These are phyloP conservation scores for Drosophila suboccidentalis DNA, from an alignment of 2,888 invertebrate genomes.

Conservation along the genomic window DNA sequence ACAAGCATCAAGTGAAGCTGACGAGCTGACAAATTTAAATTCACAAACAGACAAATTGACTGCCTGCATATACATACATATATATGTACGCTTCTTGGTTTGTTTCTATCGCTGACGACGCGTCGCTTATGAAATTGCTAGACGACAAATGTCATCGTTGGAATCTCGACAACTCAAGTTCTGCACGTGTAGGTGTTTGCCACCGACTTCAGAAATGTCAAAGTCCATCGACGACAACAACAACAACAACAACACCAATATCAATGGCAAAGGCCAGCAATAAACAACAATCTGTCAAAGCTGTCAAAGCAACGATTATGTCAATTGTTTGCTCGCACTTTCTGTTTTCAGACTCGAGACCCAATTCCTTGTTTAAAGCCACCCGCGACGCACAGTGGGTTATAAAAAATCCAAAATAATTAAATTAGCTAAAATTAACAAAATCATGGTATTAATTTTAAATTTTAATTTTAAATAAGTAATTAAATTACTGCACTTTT, in stretches of 20 bases:
- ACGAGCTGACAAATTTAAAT: conserved; percentile 5
- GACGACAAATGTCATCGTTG: conserved; percentile 12
- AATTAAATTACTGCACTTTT: too few species aligned
- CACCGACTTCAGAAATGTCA: conserved; percentile 9
- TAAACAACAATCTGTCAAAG: conserved; percentile 69
- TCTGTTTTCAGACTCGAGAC: not conserved
- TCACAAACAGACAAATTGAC: conserved; percentile 8
- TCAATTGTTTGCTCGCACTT: conserved; percentile 60
- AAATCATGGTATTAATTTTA: too few species aligned
- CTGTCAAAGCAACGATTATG: conserved; percentile 64
- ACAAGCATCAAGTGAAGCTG: conserved; percentile 1
- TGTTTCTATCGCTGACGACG: conserved; percentile 41
- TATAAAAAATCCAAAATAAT: too few species aligned
- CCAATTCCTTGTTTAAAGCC: not conserved
- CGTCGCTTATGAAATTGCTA: conserved; percentile 52
- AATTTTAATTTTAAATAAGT: too few species aligned
- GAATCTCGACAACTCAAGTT: conserved; percentile 1
- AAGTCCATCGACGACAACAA: conserved; percentile 16
- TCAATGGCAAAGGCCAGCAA: conserved; percentile 24
- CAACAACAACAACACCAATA: not conserved
- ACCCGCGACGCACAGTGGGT: too few species aligned
- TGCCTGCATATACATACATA: conserved; percentile 3
- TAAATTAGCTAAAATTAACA: too few species aligned
- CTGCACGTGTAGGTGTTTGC: conserved; percentile 8
- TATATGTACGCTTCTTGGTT: conserved; percentile 1